Conservation (phyloP, 30 jellyfish, hydroid and myxozoan species). For the Sanderia malayensis region DNA sequence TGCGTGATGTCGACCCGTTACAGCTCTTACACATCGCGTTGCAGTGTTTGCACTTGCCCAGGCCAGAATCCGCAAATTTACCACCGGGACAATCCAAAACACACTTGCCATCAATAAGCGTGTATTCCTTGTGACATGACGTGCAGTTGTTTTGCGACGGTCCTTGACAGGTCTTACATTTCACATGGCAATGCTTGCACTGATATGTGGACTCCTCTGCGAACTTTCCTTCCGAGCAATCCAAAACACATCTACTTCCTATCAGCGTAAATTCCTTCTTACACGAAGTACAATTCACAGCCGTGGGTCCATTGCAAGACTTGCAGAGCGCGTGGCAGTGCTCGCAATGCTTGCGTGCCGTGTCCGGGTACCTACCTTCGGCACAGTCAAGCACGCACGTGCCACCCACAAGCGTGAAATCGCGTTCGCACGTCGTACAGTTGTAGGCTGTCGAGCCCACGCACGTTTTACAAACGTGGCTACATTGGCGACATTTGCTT, state of each 20-base stretch:
- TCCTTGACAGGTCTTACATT: constrained; percentile 59
- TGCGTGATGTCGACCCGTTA: constrained; percentile 24
- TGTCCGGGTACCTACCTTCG: constrained; percentile 40
- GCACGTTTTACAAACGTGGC: constrained; percentile 63
- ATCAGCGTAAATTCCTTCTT: constrained; percentile 33
- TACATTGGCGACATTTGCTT: constrained; percentile 52
- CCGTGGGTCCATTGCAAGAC: constrained; percentile 48
- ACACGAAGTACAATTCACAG: constrained; percentile 50
- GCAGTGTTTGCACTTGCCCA: constrained; percentile 53
- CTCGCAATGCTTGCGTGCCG: constrained; percentile 14
- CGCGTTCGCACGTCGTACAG: constrained; percentile 69
- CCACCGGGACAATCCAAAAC: constrained; percentile 56
- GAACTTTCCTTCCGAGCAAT: constrained; percentile 59
- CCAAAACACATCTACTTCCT: constrained; percentile 32
- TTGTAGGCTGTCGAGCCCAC: constrained; percentile 67
- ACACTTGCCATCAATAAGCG: constrained; percentile 49
- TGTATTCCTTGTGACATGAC: constrained; percentile 48
- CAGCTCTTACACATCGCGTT: constrained; percentile 64
- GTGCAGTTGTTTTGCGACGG: constrained; percentile 44
- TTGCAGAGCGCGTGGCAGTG: constrained; percentile 53
- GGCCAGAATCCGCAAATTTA: constrained; percentile 12
- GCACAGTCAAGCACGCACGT: constrained; percentile 47
- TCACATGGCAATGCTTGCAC: constrained; percentile 37
- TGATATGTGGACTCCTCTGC: constrained; percentile 15
- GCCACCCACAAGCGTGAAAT: constrained; percentile 22